phyloP scores from a whole-genome alignment of 1,140 invertebrate genomes.

The Rhyzopertha dominica region DNA sequence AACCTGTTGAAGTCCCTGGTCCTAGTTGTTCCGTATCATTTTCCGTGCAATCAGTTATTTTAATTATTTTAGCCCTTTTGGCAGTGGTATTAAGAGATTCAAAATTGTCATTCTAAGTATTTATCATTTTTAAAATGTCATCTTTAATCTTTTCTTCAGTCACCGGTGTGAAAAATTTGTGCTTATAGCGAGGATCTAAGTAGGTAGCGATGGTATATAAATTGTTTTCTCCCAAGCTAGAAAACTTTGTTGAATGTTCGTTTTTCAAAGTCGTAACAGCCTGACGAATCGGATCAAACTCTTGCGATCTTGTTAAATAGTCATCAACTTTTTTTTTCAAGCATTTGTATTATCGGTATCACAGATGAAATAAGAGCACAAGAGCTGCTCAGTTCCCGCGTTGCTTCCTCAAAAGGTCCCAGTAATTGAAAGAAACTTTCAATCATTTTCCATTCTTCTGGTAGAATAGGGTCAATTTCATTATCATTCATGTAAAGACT shows the following conservation, averaged over 20 bases:
- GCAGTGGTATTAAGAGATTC: slow-evolving; percentile 6
- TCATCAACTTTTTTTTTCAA: slow-evolving; percentile 18
- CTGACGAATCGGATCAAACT: slow-evolving; percentile 13
- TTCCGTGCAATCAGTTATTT: slow-evolving; percentile 13
- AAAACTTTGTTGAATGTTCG: slow-evolving; percentile 24
- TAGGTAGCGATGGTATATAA: slow-evolving; percentile 29
- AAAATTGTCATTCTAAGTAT: slow-evolving; percentile 2
- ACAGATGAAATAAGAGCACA: slow-evolving; percentile 13
- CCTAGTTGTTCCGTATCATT: too few relatives aligned
- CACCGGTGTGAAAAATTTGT: slow-evolving; percentile 30
- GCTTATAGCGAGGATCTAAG: slow-evolving; percentile 34
- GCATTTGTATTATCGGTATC: slow-evolving; percentile 16
- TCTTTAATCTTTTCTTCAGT: slow-evolving; percentile 30
- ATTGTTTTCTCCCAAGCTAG: slow-evolving; percentile 20
- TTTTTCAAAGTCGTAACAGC: slow-evolving; percentile 14
- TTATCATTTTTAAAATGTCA: slow-evolving; percentile 21
- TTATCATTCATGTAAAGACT: slow-evolving; percentile 25
- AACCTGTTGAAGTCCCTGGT: too few relatives aligned
- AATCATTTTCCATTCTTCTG: slow-evolving; percentile 33
- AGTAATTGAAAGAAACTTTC: slow-evolving; percentile 27
- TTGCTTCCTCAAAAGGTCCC: slow-evolving; percentile 29
- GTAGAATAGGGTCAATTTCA: slow-evolving; percentile 16
- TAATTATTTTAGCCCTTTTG: slow-evolving; percentile 12
- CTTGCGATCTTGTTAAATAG: slow-evolving; percentile 17
- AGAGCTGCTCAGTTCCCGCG: slow-evolving; percentile 28